phyloP scores from a whole-genome alignment of 2,113 vertebrate genomes.

The Leucosticte australis region DNA sequence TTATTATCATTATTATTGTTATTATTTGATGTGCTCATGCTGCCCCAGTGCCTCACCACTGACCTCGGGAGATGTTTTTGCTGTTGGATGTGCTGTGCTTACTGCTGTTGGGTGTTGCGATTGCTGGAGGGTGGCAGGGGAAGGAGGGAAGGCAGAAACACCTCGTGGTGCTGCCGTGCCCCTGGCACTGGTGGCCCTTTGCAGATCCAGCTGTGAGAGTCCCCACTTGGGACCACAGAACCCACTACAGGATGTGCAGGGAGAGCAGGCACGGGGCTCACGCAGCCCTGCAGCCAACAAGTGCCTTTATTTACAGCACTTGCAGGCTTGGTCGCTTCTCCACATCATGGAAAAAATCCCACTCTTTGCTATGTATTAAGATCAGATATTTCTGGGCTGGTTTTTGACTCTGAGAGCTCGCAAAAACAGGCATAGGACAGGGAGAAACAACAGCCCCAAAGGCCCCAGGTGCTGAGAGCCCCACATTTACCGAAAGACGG shows the following conservation, averaged over 20 bases:
- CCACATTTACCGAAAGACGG: neutral
- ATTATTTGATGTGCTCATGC: neutral
- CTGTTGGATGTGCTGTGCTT: neutral
- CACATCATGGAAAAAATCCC: neutral
- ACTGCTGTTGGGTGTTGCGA: neutral
- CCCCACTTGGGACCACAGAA: neutral
- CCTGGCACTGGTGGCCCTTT: neutral
- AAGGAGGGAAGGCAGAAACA: neutral
- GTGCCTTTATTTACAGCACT: slow-evolving; percentile 42
- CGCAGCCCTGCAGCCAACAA: neutral
- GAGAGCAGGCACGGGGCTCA: neutral
- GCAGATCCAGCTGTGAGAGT: neutral
- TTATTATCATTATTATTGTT: neutral
- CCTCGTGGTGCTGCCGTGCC: rapidly evolving
- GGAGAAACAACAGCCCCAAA: neutral
- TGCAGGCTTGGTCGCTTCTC: neutral
- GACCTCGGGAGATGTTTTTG: neutral
- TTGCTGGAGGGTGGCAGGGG: neutral
- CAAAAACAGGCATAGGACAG: neutral
- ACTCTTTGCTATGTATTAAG: neutral
- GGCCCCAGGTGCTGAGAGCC: neutral
- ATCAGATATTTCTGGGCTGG: neutral
- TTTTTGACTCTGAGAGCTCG: neutral
- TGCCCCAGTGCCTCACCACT: neutral
- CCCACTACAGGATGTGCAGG: neutral